Conservation (phyloP, 2,888 invertebrate genomes). For the Strigamia transsilvanica region DNA sequence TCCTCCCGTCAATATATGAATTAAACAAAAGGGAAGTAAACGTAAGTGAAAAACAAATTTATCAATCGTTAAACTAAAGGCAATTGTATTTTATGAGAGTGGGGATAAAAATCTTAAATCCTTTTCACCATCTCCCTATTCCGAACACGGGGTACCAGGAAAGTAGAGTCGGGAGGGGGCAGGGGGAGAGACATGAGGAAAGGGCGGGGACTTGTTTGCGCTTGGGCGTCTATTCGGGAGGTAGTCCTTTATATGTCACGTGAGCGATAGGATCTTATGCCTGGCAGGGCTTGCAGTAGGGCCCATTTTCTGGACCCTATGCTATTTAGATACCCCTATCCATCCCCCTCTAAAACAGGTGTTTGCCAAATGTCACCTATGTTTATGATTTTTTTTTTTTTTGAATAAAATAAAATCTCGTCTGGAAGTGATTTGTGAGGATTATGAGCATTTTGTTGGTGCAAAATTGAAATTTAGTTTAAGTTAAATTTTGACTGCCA, state of each 20-base stretch:
- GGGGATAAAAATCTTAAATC: constrained; percentile 36
- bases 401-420: not conserved
- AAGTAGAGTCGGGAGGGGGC: not conserved
- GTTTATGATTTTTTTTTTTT: constrained; percentile 3
- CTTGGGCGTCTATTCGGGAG: constrained; percentile 39
- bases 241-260: constrained; percentile 45
- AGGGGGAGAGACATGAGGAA: not conserved
- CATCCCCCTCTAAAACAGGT: constrained; percentile 19
- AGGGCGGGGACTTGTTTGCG: constrained; percentile 19
- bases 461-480: not conserved
- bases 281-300: constrained; percentile 32
- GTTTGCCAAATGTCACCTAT: constrained; percentile 38
- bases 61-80: constrained; percentile 31
- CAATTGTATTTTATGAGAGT: constrained; percentile 46
- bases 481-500: not conserved
- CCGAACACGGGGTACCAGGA: constrained; percentile 1
- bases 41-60: not conserved
- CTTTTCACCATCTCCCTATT: constrained; percentile 23
- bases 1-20: not conserved
- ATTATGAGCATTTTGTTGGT: not conserved
- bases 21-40: constrained; percentile 31
- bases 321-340: constrained; percentile 46
- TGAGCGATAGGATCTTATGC: constrained; percentile 45
- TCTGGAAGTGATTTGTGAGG: not conserved
- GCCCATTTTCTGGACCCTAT: constrained; percentile 23